Base-by-base conservation (phyloP, 2,797 vertebrate species). In the Sebastiscus tertius region DNA sequence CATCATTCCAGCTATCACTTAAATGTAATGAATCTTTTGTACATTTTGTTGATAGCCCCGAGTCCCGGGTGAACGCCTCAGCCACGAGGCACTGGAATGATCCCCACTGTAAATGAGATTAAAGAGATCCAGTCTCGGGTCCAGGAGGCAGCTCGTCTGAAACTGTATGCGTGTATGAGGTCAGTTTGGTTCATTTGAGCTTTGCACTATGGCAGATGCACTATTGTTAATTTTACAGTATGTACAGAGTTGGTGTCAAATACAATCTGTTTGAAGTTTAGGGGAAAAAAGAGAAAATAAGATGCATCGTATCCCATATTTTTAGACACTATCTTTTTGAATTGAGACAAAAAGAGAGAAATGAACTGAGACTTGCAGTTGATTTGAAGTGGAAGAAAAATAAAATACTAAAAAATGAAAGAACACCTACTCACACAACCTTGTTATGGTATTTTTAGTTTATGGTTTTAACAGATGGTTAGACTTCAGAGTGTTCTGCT, bases 241-340 rank as follows among this genome's bases (percentile, higher is more conserved):
- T 89, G 77, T 90, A 87, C 81, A 89, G 68, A 88, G 87, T 69
- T 81, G 81, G 84, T 82, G 88, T 91, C 54, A 77, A 87, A 90
- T 87, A 86, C 84, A 90, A 81, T 80, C 72, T 72, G 79, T 86
- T 68, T 83, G 29, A 84, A 72, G 26, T 77, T 75, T 62, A 49
- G 18, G 68, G 26, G 54, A 33, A 60, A 55, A 62, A 65, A 70
- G 5, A 46, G 16, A 72, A 82, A 86, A 78, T 52, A 22, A 91
- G 78, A 92, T 80, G 58, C 68, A 85, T 91, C 80, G 49, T 80
- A 81, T 82, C 79, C 83, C 83, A 26, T 93, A 93, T 95, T 95
- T 96, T 94, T 94, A 91, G 88, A 94, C 83, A 89, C 89, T 76
- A 65, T 84, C 84, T 93, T 94, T 94, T 93, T 93, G 77, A 92